Percentiles rank a stretch among this genome's conserved stretches.
phyloP scores from a whole-genome alignment of 2,797 vertebrate species.

The Uromys caudimaculatus region DNA sequence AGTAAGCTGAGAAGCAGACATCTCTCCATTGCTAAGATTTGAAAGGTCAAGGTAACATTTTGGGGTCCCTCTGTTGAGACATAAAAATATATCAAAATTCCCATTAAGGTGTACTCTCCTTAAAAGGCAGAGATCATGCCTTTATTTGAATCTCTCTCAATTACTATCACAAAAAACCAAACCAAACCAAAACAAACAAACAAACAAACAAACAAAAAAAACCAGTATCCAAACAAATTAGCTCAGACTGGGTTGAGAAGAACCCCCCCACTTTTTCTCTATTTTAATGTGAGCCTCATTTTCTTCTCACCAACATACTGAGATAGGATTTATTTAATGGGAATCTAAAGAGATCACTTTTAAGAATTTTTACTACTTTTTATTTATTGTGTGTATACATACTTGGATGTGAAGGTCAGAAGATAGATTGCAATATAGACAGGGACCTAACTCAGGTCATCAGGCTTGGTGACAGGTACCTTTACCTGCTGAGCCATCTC shows the following conservation, averaged over 20 bases:
- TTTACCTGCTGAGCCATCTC: background rate
- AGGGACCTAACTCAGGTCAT: background rate
- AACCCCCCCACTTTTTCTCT: conserved; percentile 38
- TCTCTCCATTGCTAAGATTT: conserved; percentile 82
- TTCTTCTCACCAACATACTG: conserved; percentile 21
- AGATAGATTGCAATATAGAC: background rate
- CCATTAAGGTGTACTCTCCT: conserved; percentile 20
- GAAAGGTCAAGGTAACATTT: conserved; percentile 86
- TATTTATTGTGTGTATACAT: background rate
- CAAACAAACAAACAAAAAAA: too few relatives aligned
- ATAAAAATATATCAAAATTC: conserved; percentile 70
- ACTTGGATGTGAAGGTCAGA: background rate
- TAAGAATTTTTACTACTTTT: background rate
- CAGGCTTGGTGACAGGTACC: background rate
- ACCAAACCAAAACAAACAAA: background rate
- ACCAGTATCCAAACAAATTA: conserved; percentile 43
- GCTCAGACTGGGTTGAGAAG: background rate
- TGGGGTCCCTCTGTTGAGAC: conserved; percentile 84
- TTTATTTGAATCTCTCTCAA: conserved; percentile 23
- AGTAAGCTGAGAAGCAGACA: conserved; percentile 68
- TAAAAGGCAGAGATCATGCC: conserved; percentile 56
- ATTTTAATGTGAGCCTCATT: background rate
- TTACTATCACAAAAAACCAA: conserved; percentile 48
- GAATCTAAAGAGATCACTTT: background rate
- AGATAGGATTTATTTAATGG: conserved; percentile 7